Evolutionary conservation across 2,113 vertebrate species (phyloP).

Genomic region (Etheostoma cragini): DNA sequence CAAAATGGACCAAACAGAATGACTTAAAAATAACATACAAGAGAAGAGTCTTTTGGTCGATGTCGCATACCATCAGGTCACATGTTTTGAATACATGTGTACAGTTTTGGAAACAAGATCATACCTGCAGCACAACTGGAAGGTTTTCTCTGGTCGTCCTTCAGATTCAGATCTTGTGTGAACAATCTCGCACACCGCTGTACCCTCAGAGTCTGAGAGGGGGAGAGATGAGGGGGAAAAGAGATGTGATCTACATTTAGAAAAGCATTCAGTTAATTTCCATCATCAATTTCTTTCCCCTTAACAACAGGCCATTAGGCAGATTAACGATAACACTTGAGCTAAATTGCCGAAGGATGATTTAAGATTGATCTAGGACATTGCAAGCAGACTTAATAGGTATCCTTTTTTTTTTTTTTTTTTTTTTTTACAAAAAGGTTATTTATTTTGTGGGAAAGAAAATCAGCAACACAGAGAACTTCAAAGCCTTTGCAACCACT

Average conservation of each 20-base stretch:
- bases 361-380: slow-evolving; percentile 38
- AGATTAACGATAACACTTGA: slow-evolving; percentile 34
- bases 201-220: slow-evolving; percentile 89
- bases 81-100: not conserved
- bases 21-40: not conserved
- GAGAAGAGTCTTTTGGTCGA: not conserved
- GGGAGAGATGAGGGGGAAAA: not conserved
- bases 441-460: slow-evolving; percentile 22
- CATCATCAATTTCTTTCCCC: slow-evolving; percentile 25
- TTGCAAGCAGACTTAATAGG: slow-evolving; percentile 25
- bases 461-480: slow-evolving; percentile 9
- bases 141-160: slow-evolving; percentile 94
- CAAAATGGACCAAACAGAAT: not conserved
- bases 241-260: slow-evolving; percentile 24
- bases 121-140: slow-evolving; percentile 97
- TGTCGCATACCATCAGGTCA: not conserved
- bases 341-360: slow-evolving; percentile 27
- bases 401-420: slow-evolving; percentile 18
- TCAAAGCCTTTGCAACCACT: not conserved
- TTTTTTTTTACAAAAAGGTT: not conserved
- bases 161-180: slow-evolving; percentile 95
- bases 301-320: slow-evolving; percentile 43
- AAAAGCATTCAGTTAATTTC: slow-evolving; percentile 28
- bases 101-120: not conserved
- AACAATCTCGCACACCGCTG: slow-evolving; percentile 92